Conservation (phyloP, 2,797 vertebrate species). For the Acanthurus tractus region DNA sequence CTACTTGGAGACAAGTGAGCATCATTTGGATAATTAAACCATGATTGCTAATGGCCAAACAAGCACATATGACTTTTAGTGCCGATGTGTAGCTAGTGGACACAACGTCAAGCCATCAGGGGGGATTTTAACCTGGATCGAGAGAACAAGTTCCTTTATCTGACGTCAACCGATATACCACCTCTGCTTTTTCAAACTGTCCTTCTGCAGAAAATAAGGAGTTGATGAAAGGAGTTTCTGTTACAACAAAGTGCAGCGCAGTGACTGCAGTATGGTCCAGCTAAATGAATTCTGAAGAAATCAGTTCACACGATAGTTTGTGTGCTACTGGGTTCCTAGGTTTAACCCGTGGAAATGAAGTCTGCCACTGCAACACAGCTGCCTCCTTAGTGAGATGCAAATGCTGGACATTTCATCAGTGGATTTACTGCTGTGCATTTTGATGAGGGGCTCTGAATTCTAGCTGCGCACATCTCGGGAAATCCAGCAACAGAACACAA, state of each 20-base stretch:
- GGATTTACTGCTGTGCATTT: constrained; percentile 60
- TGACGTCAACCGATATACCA: background rate
- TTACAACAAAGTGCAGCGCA: background rate
- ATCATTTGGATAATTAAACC: constrained; percentile 28
- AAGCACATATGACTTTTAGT: constrained; percentile 21
- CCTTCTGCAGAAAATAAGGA: constrained; percentile 4
- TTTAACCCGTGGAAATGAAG: constrained; percentile 12
- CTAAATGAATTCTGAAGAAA: constrained; percentile 22
- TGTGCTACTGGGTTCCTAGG: constrained; percentile 3
- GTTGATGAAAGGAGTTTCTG: constrained; percentile 6
- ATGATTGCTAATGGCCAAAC: constrained; percentile 18
- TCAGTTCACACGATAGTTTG: constrained; percentile 10
- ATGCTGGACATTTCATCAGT: constrained; percentile 49
- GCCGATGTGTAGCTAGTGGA: constrained; percentile 14
- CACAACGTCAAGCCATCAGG: constrained; percentile 13
- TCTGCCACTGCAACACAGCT: constrained; percentile 21
- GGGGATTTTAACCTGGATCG: constrained; percentile 4
- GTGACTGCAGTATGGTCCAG: background rate
- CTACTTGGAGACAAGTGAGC: background rate
- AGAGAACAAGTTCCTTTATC: constrained; percentile 1
- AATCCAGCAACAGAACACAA: constrained; percentile 24
- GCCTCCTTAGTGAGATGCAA: constrained; percentile 42
- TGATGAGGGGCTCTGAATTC: constrained; percentile 62
- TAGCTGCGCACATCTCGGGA: constrained; percentile 54
- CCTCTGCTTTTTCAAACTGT: constrained; percentile 2